phyloP scores from a whole-genome alignment of 92 coral and sea anemone species.

The Heteractis magnifica region DNA sequence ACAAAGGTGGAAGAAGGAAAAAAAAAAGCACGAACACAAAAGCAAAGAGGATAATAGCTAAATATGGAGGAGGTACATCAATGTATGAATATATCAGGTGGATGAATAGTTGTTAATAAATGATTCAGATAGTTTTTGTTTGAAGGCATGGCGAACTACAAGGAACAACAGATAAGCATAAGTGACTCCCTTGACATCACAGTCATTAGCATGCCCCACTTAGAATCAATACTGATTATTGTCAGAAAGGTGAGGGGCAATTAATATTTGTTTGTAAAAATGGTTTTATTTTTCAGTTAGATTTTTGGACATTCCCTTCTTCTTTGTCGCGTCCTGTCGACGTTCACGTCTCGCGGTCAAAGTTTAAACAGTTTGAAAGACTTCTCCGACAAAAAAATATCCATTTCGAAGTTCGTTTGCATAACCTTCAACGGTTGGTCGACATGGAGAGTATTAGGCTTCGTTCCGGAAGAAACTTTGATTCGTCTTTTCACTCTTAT shows the following conservation, averaged over 20 bases:
- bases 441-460: constrained; percentile 60
- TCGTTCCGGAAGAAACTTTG: constrained; percentile 54
- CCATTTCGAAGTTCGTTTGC: constrained; percentile 47
- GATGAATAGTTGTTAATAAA: no score
- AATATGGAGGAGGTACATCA: no score
- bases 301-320: constrained; percentile 78
- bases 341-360: constrained; percentile 56
- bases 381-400: constrained; percentile 37
- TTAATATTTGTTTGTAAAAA: not conserved
- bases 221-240: no score
- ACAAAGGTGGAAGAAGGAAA: no score
- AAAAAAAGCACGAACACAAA: no score
- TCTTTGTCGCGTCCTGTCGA: constrained; percentile 57
- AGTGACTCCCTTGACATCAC: no score
- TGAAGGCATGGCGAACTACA: no score
- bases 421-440: constrained; percentile 61
- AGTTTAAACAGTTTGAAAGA: constrained; percentile 45
- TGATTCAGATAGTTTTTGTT: no score
- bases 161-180: no score
- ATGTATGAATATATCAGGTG: no score
- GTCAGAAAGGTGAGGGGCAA: not conserved
- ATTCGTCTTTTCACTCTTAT: constrained; percentile 55
- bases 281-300: constrained; percentile 48
- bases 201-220: no score
- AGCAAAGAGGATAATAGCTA: no score